These are phyloP conservation scores for Galeopterus variegatus DNA, from an alignment of 2,113 vertebrate genomes.

Conservation along the genomic window DNA sequence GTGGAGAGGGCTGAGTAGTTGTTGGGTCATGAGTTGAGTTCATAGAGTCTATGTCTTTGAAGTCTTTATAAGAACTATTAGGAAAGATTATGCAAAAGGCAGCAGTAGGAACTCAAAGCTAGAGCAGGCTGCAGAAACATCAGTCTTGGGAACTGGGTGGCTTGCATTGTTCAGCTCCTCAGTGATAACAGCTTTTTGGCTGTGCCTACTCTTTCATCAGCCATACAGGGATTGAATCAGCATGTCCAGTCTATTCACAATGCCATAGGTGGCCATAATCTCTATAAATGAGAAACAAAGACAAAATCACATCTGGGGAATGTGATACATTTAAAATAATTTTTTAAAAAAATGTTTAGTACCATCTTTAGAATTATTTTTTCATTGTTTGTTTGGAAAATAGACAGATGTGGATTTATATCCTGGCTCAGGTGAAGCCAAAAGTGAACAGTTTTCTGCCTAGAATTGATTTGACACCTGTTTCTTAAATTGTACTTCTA, in stretches of 20 bases:
- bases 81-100: fast-evolving
- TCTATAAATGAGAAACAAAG: constrained; percentile 23
- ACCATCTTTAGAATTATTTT: background rate
- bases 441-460: background rate
- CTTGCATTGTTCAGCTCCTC: background rate
- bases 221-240: background rate
- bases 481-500: background rate
- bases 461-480: constrained; percentile 6
- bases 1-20: background rate
- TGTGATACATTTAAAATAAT: background rate
- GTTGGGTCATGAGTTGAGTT: background rate
- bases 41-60: background rate
- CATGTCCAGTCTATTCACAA: background rate
- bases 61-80: background rate
- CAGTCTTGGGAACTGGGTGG: background rate
- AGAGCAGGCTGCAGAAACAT: no score
- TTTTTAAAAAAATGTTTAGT: background rate
- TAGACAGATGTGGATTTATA: background rate
- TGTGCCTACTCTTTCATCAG: background rate
- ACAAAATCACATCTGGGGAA: background rate
- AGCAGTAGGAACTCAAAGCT: background rate
- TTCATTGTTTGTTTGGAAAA: background rate
- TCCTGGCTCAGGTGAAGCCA: background rate
- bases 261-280: background rate
- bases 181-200: background rate